Evolutionary conservation across 2,113 vertebrate species (phyloP), one percentile per base, ranked within the genome.

Genomic region (Echinops telfairi): DNA sequence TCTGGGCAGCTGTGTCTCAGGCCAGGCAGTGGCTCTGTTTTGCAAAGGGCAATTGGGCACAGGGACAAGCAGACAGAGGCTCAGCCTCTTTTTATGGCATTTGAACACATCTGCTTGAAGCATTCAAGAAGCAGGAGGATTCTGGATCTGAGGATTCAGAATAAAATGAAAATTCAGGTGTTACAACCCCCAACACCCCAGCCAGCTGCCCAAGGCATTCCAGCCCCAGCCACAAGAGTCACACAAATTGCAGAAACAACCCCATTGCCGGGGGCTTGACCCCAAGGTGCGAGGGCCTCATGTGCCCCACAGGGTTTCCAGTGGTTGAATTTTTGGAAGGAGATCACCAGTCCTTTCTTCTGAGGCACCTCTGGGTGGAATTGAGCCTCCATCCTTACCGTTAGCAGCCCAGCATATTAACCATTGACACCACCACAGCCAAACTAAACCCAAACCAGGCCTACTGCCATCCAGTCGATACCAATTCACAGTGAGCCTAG

Each of bases 71-170:
- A n/a, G 22, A 92, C 33, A 36, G 31, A 57, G 57, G 22, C 87
- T 92, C 27, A 38, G 80, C 58, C 33, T 93, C 47, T 66, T 95
- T 79, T 80, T 83, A 80, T 57, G 71, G 33, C n/a, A 91, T 83
- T 86, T 86, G 80, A 85, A 84, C 38, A 83, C 20, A 33, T 38
- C 33, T 86, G 75, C 47, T 57, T 40, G 62, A 91, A 83, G 60
- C 43, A 87, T 47, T 93, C 62, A n/a, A 94, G 58, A 10, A 36
- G 29, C 19, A 70, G 29, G 43, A 53, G 47, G 40, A 3, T 40
- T 40, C 40, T 40, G 40, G 40, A 40, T 77, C 31, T 2, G 25
- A 62, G 17, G 77, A 91, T 36, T 86, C 31, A 95, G 75, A 95
- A 86, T 60, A 78, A 92, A 91, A 83, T 40, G 64, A 6, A 91